These are phyloP conservation scores for Apamea anceps DNA, from an alignment of 2,888 invertebrate species.

Conservation along the genomic window DNA sequence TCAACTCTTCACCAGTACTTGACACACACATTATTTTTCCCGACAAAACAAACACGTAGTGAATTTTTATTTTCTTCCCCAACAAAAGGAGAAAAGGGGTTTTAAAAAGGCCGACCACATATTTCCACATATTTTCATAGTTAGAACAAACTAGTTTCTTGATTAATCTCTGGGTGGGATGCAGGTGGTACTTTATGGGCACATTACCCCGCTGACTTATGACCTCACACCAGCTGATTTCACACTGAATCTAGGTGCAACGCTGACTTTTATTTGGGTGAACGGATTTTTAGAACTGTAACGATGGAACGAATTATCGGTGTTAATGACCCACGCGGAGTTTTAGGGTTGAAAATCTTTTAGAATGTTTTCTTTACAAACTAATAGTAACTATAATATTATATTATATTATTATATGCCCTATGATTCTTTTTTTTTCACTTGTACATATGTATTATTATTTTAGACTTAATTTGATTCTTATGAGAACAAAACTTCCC, in stretches of 20 bases:
- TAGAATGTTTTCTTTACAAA: not conserved
- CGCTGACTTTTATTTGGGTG: slow-evolving; percentile 48
- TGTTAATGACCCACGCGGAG: slow-evolving; percentile 16
- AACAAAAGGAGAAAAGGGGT: slow-evolving; percentile 33
- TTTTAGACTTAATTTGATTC: too few relatives aligned
- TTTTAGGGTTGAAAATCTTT: slow-evolving; percentile 10
- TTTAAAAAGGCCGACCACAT: slow-evolving; percentile 56
- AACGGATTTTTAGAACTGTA: slow-evolving; percentile 41
- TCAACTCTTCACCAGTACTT: slow-evolving; percentile 32
- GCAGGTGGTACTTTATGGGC: slow-evolving; percentile 69
- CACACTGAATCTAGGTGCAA: slow-evolving; percentile 49
- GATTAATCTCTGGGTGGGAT: slow-evolving; percentile 71
- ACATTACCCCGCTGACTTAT: slow-evolving; percentile 69
- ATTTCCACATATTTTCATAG: slow-evolving; percentile 65
- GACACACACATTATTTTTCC: slow-evolving; percentile 48
- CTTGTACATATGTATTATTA: too few relatives aligned
- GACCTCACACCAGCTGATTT: slow-evolving; percentile 56
- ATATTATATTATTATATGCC: too few relatives aligned
- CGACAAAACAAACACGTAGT: slow-evolving; percentile 36
- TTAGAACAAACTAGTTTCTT: slow-evolving; percentile 63
- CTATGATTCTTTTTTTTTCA: too few relatives aligned
- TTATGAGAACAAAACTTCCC: too few relatives aligned
- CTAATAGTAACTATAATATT: too few relatives aligned
- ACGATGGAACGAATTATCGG: slow-evolving; percentile 26
- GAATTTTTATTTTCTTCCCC: slow-evolving; percentile 37